A percentile compares a stretch with the other conserved stretches of the same genome.
These are phyloP conservation scores for Sus cebifrons DNA, from an alignment of 2,797 vertebrate species.

Conservation along the genomic window DNA sequence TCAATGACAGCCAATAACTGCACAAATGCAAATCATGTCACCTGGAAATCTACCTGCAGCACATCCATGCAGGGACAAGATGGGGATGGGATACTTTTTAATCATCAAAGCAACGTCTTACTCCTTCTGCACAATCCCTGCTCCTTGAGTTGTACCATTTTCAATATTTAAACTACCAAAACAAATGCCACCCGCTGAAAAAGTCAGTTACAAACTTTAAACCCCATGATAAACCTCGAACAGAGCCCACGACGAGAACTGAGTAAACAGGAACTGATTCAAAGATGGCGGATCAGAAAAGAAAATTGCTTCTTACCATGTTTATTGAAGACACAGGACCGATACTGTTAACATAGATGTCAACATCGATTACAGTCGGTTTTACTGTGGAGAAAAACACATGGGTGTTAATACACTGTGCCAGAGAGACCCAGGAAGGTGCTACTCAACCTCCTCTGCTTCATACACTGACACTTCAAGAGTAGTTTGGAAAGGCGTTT, in stretches of 20 bases:
- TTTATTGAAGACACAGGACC: slow-evolving; percentile 99
- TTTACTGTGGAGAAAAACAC: slow-evolving; percentile 94
- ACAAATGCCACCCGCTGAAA: neutral
- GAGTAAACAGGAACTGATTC: neutral
- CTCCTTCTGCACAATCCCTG: neutral
- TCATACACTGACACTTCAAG: too few species aligned
- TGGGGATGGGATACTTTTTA: neutral
- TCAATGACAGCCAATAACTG: neutral
- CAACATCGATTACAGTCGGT: slow-evolving; percentile 97
- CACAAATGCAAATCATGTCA: neutral
- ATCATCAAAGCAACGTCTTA: neutral
- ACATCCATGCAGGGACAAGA: accelerated
- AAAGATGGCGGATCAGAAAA: slow-evolving; percentile 42
- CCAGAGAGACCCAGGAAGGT: slow-evolving; percentile 31
- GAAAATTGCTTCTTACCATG: slow-evolving; percentile 94
- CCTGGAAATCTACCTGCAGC: accelerated
- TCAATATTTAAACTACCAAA: neutral
- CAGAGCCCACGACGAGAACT: neutral
- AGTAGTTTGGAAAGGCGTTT: accelerated
- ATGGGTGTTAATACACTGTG: neutral
- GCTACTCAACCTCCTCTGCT: slow-evolving; percentile 41
- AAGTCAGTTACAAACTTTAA: neutral
- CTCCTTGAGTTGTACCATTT: neutral
- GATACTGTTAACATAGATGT: slow-evolving; percentile 99
- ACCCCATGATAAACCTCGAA: neutral